Evolutionary conservation across 1,140 invertebrate genomes (phyloP).

Genomic region (Lerema accius): DNA sequence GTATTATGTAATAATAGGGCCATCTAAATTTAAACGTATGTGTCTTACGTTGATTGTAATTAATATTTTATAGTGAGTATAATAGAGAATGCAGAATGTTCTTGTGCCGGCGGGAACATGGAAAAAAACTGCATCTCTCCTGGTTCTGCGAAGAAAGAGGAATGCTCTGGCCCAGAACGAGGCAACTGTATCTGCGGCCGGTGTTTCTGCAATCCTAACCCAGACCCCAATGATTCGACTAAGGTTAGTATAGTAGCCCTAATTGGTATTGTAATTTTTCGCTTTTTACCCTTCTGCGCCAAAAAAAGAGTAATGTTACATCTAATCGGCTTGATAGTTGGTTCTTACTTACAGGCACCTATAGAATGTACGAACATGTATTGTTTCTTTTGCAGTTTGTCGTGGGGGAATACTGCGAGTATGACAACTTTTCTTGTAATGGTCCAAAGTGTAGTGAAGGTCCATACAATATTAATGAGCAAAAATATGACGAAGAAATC

Average conservation of each 20-base stretch:
- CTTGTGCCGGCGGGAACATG: constrained; percentile 48
- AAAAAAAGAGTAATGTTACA: too few relatives aligned
- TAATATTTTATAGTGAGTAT: constrained; percentile 59
- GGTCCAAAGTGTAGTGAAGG: constrained; percentile 86
- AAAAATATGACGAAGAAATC: constrained; percentile 39
- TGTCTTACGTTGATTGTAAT: constrained; percentile 15
- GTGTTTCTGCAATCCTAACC: constrained; percentile 56
- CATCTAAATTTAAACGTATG: too few relatives aligned
- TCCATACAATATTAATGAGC: constrained; percentile 56
- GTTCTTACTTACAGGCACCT: too few relatives aligned
- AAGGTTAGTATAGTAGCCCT: constrained; percentile 48
- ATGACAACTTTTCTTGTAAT: constrained; percentile 97
- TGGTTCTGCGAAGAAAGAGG: constrained; percentile 39
- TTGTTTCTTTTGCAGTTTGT: constrained; percentile 85
- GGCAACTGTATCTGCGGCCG: constrained; percentile 65
- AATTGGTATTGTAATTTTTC: too few relatives aligned
- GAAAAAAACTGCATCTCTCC: constrained; percentile 53
- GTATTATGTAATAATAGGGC: too few relatives aligned
- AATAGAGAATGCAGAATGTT: constrained; percentile 62
- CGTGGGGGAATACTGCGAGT: constrained; percentile 94
- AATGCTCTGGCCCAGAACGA: constrained; percentile 54
- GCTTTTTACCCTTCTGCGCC: too few relatives aligned
- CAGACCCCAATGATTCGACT: constrained; percentile 57
- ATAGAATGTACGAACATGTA: too few relatives aligned
- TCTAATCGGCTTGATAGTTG: too few relatives aligned